Evolutionary conservation across 2,888 invertebrate genomes (phyloP), one percentile per base, ranked within the genome.

Genomic region (Myopa tessellatipennis): DNA sequence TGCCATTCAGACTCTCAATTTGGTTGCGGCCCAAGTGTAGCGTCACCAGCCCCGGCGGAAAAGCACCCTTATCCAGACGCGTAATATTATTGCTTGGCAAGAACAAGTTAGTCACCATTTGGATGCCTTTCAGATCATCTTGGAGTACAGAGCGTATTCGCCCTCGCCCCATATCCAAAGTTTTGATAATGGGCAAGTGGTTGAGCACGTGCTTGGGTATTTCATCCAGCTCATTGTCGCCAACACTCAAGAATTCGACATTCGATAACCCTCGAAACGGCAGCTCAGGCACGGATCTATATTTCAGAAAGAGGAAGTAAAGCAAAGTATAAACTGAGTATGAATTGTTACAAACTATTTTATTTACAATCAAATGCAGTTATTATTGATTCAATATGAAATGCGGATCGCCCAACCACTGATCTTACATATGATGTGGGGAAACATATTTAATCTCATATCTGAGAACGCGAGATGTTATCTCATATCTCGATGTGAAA

Each of bases 151-250:
- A 91, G 78, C 92, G 92, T 82, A 98, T 94, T 82, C 92, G 93
- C 85, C 96, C 95, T 81, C 96, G 91, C 82, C 95, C 95, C 78
- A 98, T 90, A 88, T 96, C 96, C 79, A 98, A 90, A 1, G 95
- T 95, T 85, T 93, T 93, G 77, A 97, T 91, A 82, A 93, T 92
- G 1, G 95, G 94, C 89, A 96, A 91, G 85, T 94, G 93, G 74
- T 92, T 92, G 78, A 95, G 91, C 68, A 95, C 92, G 81, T 94
- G 93, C 70, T 93, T 91, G 5, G 96, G 96, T 89, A 96, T 92
- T 83, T 93, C 92, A 58, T 92, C 91, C 81, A 97, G 90, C 74
- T 92, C 91, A 89, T 96, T 96, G 90, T 95, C 95, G 12, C 95
- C 94, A 80, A 97, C 90, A 85, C 95, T 95, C 85, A 97, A 91